Conservation (phyloP, 2,888 invertebrate genomes). For the Agrochola litura region DNA sequence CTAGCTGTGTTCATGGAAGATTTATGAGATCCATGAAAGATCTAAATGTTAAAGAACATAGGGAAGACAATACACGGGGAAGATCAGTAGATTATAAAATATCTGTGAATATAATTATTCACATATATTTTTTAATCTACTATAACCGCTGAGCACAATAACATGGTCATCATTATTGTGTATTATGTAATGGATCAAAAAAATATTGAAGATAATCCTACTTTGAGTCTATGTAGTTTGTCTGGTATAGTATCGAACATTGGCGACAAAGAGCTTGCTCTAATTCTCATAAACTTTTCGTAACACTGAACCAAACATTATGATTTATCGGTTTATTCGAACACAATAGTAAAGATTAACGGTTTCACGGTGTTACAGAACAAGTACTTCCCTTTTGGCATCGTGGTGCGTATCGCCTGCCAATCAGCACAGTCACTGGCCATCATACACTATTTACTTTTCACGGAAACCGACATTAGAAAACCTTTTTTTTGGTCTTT, state of each 20-base stretch:
- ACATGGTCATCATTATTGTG: no score
- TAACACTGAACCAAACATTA: constrained; percentile 17
- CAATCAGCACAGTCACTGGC: constrained; percentile 29
- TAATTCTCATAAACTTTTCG: constrained; percentile 22
- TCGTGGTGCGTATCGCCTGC: constrained; percentile 13
- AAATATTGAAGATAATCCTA: no score
- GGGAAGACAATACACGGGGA: not conserved
- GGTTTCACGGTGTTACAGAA: constrained; percentile 20
- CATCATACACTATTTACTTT: constrained; percentile 35
- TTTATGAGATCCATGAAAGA: not conserved
- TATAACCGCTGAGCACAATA: no score
- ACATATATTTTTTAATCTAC: no score
- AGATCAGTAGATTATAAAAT: not conserved
- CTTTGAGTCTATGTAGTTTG: not conserved
- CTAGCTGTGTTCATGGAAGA: not conserved
- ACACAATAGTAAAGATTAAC: constrained; percentile 21
- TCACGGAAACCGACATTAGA: constrained; percentile 14
- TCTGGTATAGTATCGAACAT: not conserved
- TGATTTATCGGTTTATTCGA: constrained; percentile 16
- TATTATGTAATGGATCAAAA: not conserved
- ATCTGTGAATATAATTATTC: not conserved
- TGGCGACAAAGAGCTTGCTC: constrained; percentile 4
- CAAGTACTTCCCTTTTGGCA: constrained; percentile 40
- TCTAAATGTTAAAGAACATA: not conserved
- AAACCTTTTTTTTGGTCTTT: not conserved